Conservation (phyloP, 2,888 invertebrate genomes). For the Plebejus melissa region DNA sequence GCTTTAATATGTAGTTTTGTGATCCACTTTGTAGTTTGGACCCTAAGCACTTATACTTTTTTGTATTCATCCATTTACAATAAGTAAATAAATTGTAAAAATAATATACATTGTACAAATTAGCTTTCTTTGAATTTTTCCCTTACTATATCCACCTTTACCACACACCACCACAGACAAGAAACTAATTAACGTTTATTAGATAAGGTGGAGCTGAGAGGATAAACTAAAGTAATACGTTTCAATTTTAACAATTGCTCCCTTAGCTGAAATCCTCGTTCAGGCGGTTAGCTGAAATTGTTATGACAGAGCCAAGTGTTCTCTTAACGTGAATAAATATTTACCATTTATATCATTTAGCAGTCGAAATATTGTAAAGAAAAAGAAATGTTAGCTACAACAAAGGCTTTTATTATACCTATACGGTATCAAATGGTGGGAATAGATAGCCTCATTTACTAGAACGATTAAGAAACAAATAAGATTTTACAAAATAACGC, state of each 20-base stretch:
- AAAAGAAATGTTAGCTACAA: neutral
- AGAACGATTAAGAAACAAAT: neutral
- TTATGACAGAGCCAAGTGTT: conserved; percentile 18
- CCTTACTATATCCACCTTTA: neutral
- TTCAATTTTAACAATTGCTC: conserved; percentile 26
- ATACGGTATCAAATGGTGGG: neutral
- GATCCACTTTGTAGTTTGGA: too few relatives aligned
- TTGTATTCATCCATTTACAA: neutral
- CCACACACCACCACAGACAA: neutral
- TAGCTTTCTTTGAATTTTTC: neutral
- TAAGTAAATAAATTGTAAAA: neutral
- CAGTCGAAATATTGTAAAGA: neutral
- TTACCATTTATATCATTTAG: conserved; percentile 5
- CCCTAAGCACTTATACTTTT: too few relatives aligned
- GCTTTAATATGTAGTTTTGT: too few relatives aligned
- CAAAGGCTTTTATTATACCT: neutral
- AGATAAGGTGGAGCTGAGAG: conserved; percentile 15
- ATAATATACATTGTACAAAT: neutral
- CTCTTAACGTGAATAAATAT: conserved; percentile 16
- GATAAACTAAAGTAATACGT: conserved; percentile 25
- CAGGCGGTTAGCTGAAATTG: neutral
- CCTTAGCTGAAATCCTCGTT: conserved; percentile 20
- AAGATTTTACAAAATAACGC: neutral
- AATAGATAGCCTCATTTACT: neutral
- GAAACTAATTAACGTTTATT: conserved; percentile 20